Conservation (phyloP, 2,888 invertebrate species). For the Nasonia oneida region DNA sequence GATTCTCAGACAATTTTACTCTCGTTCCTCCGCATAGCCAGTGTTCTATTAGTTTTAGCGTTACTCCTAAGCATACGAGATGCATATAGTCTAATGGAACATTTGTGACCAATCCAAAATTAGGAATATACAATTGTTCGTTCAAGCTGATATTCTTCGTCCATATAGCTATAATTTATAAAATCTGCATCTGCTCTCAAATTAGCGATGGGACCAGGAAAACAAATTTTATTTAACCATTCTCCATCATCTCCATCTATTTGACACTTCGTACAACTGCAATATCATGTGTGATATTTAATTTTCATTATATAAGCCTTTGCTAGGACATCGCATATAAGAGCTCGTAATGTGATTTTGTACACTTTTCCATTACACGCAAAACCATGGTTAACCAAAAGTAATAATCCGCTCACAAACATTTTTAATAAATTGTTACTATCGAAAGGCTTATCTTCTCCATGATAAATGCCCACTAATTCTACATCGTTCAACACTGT, state of each 20-base stretch:
- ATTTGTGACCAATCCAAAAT: not conserved
- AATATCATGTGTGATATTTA: conserved; percentile 1
- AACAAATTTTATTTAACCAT: not conserved
- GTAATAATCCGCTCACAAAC: not conserved
- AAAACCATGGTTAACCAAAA: not conserved
- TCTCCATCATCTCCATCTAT: not conserved
- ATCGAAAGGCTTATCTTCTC: not conserved
- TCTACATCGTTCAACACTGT: not conserved
- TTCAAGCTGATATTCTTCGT: not conserved
- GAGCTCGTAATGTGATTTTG: not conserved
- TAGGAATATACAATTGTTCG: conserved; percentile 20
- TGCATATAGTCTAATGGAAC: not conserved
- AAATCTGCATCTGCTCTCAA: not conserved
- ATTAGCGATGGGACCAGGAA: not conserved
- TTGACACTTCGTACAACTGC: conserved; percentile 17
- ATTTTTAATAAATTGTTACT: not conserved
- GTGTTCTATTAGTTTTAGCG: not conserved
- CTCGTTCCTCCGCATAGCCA: not conserved
- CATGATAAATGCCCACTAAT: conserved; percentile 21
- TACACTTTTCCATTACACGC: not conserved
- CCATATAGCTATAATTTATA: not conserved
- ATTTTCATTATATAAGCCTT: conserved; percentile 4
- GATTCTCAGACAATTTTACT: not conserved
- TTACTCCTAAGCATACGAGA: not conserved
- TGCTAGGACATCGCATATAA: conserved; percentile 19